These are phyloP conservation scores for Rousettus leschenaultii DNA, from an alignment of 2,113 vertebrate species.

Conservation along the genomic window DNA sequence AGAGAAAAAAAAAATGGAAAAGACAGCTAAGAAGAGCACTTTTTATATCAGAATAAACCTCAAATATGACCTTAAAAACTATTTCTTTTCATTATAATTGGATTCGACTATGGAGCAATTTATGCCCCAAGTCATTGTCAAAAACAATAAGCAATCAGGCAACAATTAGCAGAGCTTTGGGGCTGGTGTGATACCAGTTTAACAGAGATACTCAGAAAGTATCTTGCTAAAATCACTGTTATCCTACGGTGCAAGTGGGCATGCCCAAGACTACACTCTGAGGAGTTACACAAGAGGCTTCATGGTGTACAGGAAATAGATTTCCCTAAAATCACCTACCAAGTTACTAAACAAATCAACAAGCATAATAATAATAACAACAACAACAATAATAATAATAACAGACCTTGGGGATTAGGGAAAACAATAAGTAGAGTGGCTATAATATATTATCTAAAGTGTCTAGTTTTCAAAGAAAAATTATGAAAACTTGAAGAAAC, in stretches of 20 bases:
- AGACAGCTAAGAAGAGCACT: background rate
- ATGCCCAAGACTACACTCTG: background rate
- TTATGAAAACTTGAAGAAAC: background rate
- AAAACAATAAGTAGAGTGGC: background rate
- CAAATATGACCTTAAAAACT: background rate
- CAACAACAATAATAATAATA: background rate
- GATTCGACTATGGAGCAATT: background rate
- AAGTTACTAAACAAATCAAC: background rate
- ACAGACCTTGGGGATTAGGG: background rate
- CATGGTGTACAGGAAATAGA: background rate
- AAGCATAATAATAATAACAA: background rate
- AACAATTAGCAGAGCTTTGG: background rate
- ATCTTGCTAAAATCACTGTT: background rate
- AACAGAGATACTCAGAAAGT: background rate
- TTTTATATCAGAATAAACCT: background rate
- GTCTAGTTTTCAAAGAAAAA: background rate
- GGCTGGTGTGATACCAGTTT: background rate
- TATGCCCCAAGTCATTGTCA: background rate
- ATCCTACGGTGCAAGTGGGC: background rate
- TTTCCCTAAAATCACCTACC: background rate
- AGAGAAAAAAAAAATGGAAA: background rate
- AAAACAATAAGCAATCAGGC: background rate
- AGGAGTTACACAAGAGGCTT: background rate
- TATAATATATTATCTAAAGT: background rate
- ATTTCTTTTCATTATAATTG: background rate